Evolutionary conservation across 2,888 invertebrate genomes (phyloP), one percentile per base, ranked within the genome.

Genomic region (Chirona hameri): DNA sequence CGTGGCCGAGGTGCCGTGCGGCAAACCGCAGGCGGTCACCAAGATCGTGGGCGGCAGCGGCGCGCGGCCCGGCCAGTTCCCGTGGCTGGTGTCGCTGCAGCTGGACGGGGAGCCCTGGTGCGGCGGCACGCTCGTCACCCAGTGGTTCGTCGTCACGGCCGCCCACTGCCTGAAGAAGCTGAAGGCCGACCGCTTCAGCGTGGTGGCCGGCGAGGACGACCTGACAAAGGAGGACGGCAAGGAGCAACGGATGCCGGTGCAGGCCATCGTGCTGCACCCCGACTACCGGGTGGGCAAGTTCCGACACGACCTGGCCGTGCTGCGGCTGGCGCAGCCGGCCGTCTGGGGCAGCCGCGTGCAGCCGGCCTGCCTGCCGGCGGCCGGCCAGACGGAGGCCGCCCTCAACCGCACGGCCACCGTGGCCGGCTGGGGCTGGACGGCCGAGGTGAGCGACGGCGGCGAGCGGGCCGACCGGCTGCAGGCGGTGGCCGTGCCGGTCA

Each of bases 151-250:
- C 82, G 86, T 95, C 85, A 95, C 94, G 5, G 95, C 95, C 1
- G 95, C 92, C 0, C 95, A 95, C 87, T 95, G 95, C 86, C 89
- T 95, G 82, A 95, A 95, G 91, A 93, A 93, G 93, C n/a, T 5
- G 48, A 46, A 24, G 27, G 79, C 79, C 52, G n/a, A 21, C 79
- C n/a, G 24, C 3, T 52, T 79, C 48, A n/a, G 15, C 12, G 79
- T 79, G 27, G 79, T 79, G 52, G 48, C 52, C 52, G 79, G 79
- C 79, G 79, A 79, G 52, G 27, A 79, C 79, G 79, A 79, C 79
- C 31, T 60, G 65, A 60, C 27, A 21, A 31, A 27, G 27, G 4
- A 12, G 24, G 79, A 76, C 18, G 76, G 10, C 76, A 27, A 27
- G 27, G 39, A 31, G 39, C 39, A 24, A 5, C 31, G 76, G 21